Evolutionary conservation across 2,113 vertebrate genomes (phyloP).

Genomic region (Phocoena sinus): DNA sequence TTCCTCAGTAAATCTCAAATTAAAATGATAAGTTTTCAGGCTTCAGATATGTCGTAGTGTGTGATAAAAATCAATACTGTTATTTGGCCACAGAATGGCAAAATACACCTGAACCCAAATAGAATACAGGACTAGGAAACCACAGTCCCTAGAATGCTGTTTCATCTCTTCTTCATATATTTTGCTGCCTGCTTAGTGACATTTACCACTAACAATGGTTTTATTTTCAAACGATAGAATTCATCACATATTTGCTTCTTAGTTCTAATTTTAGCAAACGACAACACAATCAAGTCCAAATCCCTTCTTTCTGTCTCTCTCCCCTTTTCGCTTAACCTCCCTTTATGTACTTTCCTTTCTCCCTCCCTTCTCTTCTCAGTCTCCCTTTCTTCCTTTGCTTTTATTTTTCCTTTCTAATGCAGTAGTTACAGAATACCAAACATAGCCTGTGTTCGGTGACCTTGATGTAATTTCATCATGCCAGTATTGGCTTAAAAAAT

Average conservation of each 20-base stretch:
- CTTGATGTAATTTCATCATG: not conserved
- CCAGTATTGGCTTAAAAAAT: not conserved
- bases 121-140: not conserved
- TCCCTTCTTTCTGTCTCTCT: not conserved
- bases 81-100: slow-evolving; percentile 66
- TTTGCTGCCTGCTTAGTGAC: not conserved
- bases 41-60: not conserved
- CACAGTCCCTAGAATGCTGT: not conserved
- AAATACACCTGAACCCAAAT: not conserved
- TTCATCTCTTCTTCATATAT: not conserved
- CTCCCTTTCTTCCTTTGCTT: not conserved
- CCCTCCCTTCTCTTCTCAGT: not conserved
- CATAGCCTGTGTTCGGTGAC: not conserved
- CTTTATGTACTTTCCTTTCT: not conserved
- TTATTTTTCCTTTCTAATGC: not conserved
- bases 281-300: not conserved
- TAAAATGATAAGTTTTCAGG: not conserved
- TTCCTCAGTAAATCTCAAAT: slow-evolving; percentile 14
- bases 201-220: not conserved
- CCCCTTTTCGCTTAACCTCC: not conserved
- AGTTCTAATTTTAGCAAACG: not conserved
- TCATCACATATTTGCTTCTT: not conserved
- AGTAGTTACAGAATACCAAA: not conserved
- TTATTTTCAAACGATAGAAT: slow-evolving; percentile 25
- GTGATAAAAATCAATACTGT: not conserved